A percentile compares a stretch with the other conserved stretches of the same genome.
These are phyloP conservation scores for Sthenelais limicola DNA, from an alignment of 2,888 invertebrate species.

Conservation along the genomic window DNA sequence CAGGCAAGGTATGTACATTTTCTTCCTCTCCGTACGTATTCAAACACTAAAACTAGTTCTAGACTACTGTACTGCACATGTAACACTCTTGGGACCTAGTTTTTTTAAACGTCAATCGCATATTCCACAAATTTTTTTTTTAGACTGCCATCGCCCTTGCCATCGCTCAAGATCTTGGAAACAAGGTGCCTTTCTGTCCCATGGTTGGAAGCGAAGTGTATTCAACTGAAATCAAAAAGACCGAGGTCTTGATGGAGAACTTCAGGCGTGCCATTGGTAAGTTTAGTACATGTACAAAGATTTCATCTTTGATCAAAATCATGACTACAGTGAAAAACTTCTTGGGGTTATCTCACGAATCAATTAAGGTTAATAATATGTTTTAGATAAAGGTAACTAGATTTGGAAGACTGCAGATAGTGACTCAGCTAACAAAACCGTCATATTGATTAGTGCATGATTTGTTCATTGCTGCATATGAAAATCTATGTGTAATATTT, in stretches of 20 bases:
- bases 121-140: slow-evolving; percentile 43
- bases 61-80: not conserved
- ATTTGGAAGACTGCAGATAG: too few relatives aligned
- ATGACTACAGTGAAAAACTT: not conserved
- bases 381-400: not conserved
- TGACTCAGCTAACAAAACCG: too few relatives aligned
- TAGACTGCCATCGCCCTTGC: slow-evolving; percentile 96
- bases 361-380: not conserved
- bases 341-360: not conserved
- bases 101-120: not conserved
- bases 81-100: not conserved
- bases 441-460: not conserved
- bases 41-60: too few relatives aligned
- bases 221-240: slow-evolving; percentile 99
- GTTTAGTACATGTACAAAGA: slow-evolving; percentile 66
- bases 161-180: slow-evolving; percentile 97
- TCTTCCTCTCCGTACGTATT: not conserved
- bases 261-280: slow-evolving; percentile 97
- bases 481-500: not conserved
- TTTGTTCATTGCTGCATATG: not conserved
- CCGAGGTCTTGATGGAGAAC: slow-evolving; percentile 99
- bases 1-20: slow-evolving; percentile 64
- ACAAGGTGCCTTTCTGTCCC: slow-evolving; percentile 82
- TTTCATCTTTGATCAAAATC: not conserved
- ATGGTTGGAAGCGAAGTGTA: slow-evolving; percentile 86